Evolutionary conservation across 2,888 invertebrate genomes (phyloP).

Genomic region (Eupithecia exiguata): DNA sequence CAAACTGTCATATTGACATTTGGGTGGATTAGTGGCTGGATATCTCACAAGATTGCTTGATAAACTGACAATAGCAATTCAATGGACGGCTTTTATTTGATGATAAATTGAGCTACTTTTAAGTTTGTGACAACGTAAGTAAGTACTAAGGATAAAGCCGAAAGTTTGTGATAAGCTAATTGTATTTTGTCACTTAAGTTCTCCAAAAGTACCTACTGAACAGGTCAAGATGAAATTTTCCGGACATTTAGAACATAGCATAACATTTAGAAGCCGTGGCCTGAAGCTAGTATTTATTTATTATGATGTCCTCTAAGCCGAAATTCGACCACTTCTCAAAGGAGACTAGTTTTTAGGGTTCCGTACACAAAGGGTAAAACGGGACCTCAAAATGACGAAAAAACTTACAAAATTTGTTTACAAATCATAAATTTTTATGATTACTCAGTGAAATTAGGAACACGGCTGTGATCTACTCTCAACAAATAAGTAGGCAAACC

Average conservation of each 20-base stretch:
- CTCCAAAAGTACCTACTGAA: too few species aligned
- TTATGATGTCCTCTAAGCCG: too few species aligned
- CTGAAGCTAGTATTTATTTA: too few species aligned
- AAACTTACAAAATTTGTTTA: neutral
- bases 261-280: too few species aligned
- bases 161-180: too few species aligned
- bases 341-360: too few species aligned
- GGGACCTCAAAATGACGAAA: too few species aligned
- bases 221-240: too few species aligned
- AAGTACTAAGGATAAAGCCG: neutral
- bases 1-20: conserved; percentile 26
- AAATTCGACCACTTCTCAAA: too few species aligned
- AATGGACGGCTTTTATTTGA: conserved; percentile 1
- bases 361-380: too few species aligned
- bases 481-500: conserved; percentile 33
- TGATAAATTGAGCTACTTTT: conserved; percentile 5
- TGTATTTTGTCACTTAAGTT: too few species aligned
- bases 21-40: conserved; percentile 12
- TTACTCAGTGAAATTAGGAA: neutral
- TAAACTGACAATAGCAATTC: conserved; percentile 14
- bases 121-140: neutral
- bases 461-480: neutral
- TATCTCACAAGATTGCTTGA: conserved; percentile 10
- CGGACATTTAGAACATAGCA: too few species aligned
- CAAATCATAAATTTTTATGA: neutral